phyloP scores from a whole-genome alignment of 2,888 invertebrate genomes.

The Nemurella pictetii region DNA sequence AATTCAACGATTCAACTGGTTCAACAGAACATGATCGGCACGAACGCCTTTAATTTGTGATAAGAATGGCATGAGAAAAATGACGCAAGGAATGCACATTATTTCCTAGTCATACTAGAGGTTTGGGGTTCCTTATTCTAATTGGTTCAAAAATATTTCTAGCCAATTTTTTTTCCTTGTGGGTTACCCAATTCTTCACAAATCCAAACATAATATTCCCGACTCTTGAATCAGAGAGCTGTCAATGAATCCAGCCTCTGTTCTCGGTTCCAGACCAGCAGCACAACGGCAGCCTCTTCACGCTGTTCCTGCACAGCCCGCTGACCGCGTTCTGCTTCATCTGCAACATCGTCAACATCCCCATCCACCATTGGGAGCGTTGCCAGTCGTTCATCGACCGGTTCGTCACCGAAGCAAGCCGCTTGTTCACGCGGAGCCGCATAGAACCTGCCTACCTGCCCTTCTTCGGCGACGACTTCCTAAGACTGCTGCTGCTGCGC shows the following conservation, averaged over 20 bases:
- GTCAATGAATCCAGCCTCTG: too few species aligned
- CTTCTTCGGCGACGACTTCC: constrained; percentile 94
- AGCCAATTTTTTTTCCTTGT: too few species aligned
- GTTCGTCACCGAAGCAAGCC: constrained; percentile 86
- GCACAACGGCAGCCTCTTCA: constrained; percentile 90
- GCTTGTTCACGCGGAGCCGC: constrained; percentile 78
- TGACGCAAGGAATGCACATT: too few species aligned
- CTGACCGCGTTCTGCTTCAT: constrained; percentile 89
- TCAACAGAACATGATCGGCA: too few species aligned
- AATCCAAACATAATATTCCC: too few species aligned
- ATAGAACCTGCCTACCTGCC: constrained; percentile 75
- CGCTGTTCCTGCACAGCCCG: constrained; percentile 93
- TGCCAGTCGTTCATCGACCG: constrained; percentile 85
- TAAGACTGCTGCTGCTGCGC: constrained; percentile 82
- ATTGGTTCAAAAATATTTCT: too few species aligned
- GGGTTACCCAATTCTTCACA: background rate
- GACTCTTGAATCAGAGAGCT: too few species aligned
- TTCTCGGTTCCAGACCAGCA: constrained; percentile 66
- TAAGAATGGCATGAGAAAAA: too few species aligned
- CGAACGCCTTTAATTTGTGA: too few species aligned
- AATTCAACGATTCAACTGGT: too few species aligned
- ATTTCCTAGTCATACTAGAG: too few species aligned
- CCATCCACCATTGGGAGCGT: constrained; percentile 87
- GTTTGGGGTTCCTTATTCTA: too few species aligned
- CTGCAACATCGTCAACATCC: constrained; percentile 83